Conservation (phyloP, 2,797 vertebrate species). For the Cirrhinus mrigala region DNA sequence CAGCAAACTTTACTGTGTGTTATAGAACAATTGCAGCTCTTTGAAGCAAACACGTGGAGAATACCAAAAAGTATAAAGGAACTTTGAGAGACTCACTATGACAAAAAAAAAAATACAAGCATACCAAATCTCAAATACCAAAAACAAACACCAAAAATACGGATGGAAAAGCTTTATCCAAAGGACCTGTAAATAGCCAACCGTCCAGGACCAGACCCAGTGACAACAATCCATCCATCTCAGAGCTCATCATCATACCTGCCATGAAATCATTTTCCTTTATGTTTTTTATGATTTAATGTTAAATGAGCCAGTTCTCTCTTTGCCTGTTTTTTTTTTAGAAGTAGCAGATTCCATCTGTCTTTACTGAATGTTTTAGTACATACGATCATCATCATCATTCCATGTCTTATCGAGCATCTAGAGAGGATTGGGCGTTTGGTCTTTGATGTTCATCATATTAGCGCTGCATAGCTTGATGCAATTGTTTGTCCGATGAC, state of each 20-base stretch:
- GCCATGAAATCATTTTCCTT: conserved; percentile 56
- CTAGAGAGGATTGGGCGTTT: conserved; percentile 5
- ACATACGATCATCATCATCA: conserved; percentile 32
- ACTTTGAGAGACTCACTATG: conserved; percentile 76
- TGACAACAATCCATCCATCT: conserved; percentile 61
- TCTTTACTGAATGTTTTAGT: neutral
- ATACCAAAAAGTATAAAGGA: conserved; percentile 82
- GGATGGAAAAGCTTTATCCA: conserved; percentile 94
- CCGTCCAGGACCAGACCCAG: conserved; percentile 80
- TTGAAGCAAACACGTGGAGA: conserved; percentile 71
- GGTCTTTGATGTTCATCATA: conserved; percentile 29
- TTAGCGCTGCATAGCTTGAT: conserved; percentile 22
- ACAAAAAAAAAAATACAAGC: conserved; percentile 72
- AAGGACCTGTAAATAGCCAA: conserved; percentile 90
- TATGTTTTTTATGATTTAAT: conserved; percentile 4
- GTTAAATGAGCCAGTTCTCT: conserved; percentile 3
- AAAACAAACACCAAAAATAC: conserved; percentile 88
- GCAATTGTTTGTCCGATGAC: conserved; percentile 29
- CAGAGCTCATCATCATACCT: conserved; percentile 62
- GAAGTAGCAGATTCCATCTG: conserved; percentile 12
- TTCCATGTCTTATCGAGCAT: conserved; percentile 14
- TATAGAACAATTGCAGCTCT: conserved; percentile 71
- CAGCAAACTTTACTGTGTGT: conserved; percentile 73
- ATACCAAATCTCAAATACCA: conserved; percentile 86
- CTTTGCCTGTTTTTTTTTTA: neutral